A percentile compares a stretch with the other conserved stretches of the same genome.
Conservation (phyloP, 2,113 vertebrate species). For the Blennius ocellaris region DNA sequence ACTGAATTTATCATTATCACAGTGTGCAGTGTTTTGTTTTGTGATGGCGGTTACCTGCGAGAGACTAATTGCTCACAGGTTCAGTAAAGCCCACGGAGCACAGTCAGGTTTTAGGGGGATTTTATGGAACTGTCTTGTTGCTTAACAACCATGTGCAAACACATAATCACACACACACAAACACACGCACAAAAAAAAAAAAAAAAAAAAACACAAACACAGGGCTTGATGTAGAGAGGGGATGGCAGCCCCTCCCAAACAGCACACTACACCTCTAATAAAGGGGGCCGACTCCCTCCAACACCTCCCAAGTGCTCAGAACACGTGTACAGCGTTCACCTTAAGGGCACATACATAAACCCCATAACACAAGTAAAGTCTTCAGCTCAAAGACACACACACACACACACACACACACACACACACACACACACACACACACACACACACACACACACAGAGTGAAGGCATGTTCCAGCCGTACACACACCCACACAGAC, state of each 20-base stretch:
- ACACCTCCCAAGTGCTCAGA: conserved; percentile 69
- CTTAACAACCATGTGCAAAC: conserved; percentile 73
- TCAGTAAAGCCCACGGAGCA: conserved; percentile 48
- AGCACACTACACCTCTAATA: conserved; percentile 56
- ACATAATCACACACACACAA: conserved; percentile 59
- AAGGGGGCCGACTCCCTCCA: conserved; percentile 43
- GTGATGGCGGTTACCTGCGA: conserved; percentile 43
- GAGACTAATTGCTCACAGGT: conserved; percentile 67
- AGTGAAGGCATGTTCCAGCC: neutral
- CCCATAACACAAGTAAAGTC: conserved; percentile 21
- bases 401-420: conserved; percentile 82
- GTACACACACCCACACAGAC: conserved; percentile 84
- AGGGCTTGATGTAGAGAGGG: conserved; percentile 53
- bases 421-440: conserved; percentile 75
- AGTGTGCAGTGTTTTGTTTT: conserved; percentile 20
- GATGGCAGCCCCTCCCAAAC: conserved; percentile 50
- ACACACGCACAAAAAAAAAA: conserved; percentile 47
- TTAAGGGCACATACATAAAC: conserved; percentile 38
- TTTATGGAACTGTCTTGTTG: conserved; percentile 62
- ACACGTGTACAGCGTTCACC: conserved; percentile 72
- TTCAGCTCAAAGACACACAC: conserved; percentile 76
- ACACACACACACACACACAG: conserved; percentile 80
- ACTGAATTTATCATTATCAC: neutral
- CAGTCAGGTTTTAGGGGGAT: conserved; percentile 55
- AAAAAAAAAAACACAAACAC: conserved; percentile 35